Evolutionary conservation across 2,113 vertebrate species (phyloP), one percentile per base, ranked within the genome.

Genomic region (Desmodus rotundus): DNA sequence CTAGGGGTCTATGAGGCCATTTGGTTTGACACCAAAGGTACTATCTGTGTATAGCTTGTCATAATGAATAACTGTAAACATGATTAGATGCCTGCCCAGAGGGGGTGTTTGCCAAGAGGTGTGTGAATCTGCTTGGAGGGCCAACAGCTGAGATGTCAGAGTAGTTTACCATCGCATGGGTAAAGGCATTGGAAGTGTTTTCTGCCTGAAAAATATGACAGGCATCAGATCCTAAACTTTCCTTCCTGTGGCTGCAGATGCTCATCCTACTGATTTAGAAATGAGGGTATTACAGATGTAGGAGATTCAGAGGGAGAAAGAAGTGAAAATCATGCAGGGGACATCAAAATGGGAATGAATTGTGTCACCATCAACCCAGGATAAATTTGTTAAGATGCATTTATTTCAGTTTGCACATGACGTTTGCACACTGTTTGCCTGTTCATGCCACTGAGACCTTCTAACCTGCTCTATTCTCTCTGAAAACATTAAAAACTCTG

Each of bases 121-220:
- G 76, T 95, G 58, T 88, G 94, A 95, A 92, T 97, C 72, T 95
- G 95, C 94, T 97, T 72, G 70, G 85, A 95, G 89, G 94, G 89
- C 54, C 72, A 95, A 86, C 88, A 94, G 94, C 87, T 96, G 95
- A 96, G 56, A 94, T 96, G 97, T 96, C 91, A 45, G 50, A 97
- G 84, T 74, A 38, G 87, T 87, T 97, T 96, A 95, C 76, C n/a
- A 43, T 96, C 90, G 92, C 85, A 68, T 47, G 50, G 72, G 77
- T 88, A 45, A 82, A 94, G 67, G 63, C 70, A 67, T 11, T 94
- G 65, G 73, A 91, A 72, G 63, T 77, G 80, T 72, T 93, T 91
- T 87, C 63, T 91, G 47, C 93, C 89, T 86, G 63, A 73, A 93
- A 96, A 89, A 88, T 90, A 74, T 87, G 84, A 13, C 0, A 45